Conservation (phyloP, 2,888 invertebrate species). For the Helleia helle region DNA sequence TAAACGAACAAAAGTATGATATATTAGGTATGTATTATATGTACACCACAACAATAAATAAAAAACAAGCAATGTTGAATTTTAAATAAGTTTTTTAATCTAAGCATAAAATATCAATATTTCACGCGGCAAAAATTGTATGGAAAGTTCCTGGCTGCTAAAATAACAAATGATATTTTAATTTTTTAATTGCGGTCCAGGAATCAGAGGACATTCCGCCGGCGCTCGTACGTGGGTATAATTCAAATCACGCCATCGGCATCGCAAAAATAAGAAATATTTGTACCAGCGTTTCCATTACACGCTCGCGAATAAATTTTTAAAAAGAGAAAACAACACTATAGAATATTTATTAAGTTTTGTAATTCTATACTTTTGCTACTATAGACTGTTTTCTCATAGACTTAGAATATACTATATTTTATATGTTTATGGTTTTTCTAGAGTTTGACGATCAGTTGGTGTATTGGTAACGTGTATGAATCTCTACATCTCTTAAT, state of each 20-base stretch:
- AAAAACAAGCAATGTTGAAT: neutral
- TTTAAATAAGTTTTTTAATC: neutral
- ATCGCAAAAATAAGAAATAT: constrained; percentile 19
- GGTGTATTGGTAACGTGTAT: too few species aligned
- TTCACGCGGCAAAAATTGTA: neutral
- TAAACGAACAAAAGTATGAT: too few species aligned
- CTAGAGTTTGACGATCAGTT: too few species aligned
- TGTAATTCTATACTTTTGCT: too few species aligned
- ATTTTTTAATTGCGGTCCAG: constrained; percentile 18
- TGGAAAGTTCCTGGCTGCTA: neutral
- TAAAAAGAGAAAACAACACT: too few species aligned
- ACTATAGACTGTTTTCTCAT: too few species aligned
- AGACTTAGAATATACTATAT: too few species aligned
- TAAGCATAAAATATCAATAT: neutral
- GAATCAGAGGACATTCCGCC: constrained; percentile 26
- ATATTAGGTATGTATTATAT: too few species aligned
- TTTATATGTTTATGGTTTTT: too few species aligned
- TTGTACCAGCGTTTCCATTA: constrained; percentile 3
- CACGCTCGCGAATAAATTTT: neutral
- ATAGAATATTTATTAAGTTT: too few species aligned
- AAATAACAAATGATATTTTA: constrained; percentile 11
- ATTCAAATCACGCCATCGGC: constrained; percentile 23
- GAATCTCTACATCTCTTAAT: too few species aligned
- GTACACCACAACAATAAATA: too few species aligned
- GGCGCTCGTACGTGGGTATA: constrained; percentile 23